These are phyloP conservation scores for Pyrrhia umbra DNA, from an alignment of 2,888 invertebrate genomes.

Conservation along the genomic window DNA sequence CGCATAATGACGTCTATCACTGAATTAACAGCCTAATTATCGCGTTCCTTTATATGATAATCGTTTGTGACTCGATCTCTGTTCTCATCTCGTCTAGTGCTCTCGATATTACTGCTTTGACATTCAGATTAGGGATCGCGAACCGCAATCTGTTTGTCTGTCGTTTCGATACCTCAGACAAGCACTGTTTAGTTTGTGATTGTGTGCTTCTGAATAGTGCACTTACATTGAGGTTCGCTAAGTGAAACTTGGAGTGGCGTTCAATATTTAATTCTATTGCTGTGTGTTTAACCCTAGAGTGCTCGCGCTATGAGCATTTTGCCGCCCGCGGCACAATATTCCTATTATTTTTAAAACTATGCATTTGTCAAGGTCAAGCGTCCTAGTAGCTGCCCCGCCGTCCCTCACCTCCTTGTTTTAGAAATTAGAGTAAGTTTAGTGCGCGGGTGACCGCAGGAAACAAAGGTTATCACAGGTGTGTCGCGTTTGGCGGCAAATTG, in stretches of 20 bases:
- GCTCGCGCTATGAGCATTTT: too few species aligned
- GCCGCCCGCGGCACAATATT: too few species aligned
- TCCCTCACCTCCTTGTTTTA: too few species aligned
- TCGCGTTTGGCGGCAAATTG: too few species aligned
- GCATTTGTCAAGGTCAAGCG: too few species aligned
- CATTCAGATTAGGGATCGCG: conserved; percentile 59
- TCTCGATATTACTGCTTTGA: conserved; percentile 59
- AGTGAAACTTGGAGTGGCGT: not conserved
- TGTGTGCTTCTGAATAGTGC: conserved; percentile 10
- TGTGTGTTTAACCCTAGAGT: too few species aligned
- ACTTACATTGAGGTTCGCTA: not conserved
- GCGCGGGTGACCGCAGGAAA: too few species aligned
- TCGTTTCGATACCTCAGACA: conserved; percentile 20
- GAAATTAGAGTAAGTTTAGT: too few species aligned
- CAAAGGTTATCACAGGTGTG: too few species aligned
- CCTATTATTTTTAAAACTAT: too few species aligned
- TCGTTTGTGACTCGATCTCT: conserved; percentile 22
- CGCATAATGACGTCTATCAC: not conserved
- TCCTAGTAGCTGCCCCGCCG: too few species aligned
- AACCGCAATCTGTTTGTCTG: conserved; percentile 37
- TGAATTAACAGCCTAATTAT: conserved; percentile 16
- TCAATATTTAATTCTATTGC: not conserved
- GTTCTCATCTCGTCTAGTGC: conserved; percentile 37
- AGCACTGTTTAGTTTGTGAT: conserved; percentile 34
- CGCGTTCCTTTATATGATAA: conserved; percentile 9